Conservation (phyloP, 2,113 vertebrate genomes). For the Raja brachyura region DNA sequence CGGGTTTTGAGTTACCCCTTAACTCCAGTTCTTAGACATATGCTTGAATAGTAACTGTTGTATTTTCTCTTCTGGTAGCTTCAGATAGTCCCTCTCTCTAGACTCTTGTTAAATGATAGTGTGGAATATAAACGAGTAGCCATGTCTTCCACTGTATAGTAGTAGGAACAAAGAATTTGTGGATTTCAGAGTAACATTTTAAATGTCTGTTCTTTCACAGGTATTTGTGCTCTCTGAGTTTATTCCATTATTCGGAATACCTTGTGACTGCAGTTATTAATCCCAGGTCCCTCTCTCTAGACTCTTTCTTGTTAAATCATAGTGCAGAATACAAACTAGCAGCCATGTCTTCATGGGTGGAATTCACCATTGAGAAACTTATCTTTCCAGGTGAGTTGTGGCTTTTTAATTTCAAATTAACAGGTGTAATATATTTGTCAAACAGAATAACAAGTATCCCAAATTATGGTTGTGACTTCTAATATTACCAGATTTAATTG, state of each 20-base stretch:
- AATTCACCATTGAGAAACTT: slow-evolving; percentile 86
- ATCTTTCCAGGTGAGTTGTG: slow-evolving; percentile 71
- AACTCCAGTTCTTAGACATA: not conserved
- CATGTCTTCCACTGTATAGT: slow-evolving; percentile 35
- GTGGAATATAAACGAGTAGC: too few species aligned
- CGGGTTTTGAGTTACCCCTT: not conserved
- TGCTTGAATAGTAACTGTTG: slow-evolving; percentile 39
- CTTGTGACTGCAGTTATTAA: slow-evolving; percentile 93
- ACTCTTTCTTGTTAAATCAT: slow-evolving; percentile 95
- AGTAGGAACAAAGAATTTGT: not conserved
- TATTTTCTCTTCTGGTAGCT: slow-evolving; percentile 42
- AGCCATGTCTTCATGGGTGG: slow-evolving; percentile 87
- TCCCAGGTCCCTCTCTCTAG: slow-evolving; percentile 83
- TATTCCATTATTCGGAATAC: slow-evolving; percentile 96
- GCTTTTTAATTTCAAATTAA: not conserved
- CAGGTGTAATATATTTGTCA: not conserved
- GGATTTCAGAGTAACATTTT: not conserved
- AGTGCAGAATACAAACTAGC: slow-evolving; percentile 89
- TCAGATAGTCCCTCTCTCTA: slow-evolving; percentile 24
- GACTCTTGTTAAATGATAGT: too few species aligned
- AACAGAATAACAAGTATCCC: not conserved
- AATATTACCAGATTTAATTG: not conserved
- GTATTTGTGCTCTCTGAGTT: slow-evolving; percentile 90
- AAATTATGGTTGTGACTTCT: not conserved
- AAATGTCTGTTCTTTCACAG: slow-evolving; percentile 51